Conservation (phyloP, 1,140 invertebrate species). For the Samia ricini region DNA sequence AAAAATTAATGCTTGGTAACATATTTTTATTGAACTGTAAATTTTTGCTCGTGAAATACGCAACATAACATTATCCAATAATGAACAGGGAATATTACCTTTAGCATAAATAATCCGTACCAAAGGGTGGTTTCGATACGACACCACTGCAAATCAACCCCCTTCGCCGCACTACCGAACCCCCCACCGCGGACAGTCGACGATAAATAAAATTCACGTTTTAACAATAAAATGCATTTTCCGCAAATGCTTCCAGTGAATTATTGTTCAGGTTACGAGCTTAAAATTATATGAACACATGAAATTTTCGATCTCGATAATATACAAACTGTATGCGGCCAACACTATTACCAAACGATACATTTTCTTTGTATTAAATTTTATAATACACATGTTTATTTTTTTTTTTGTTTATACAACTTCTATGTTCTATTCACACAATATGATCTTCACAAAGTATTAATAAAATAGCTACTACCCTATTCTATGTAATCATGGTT, state of each 20-base stretch:
- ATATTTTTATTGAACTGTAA: constrained; percentile 70
- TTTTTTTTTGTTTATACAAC: background rate
- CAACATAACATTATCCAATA: constrained; percentile 75
- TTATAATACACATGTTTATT: background rate
- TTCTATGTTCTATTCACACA: background rate
- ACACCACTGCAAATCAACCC: constrained; percentile 72
- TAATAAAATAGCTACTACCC: background rate
- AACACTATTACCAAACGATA: constrained; percentile 55
- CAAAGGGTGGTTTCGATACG: constrained; percentile 73
- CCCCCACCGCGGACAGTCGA: constrained; percentile 67
- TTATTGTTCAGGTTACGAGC: constrained; percentile 74
- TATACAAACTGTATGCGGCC: constrained; percentile 49
- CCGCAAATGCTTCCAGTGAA: constrained; percentile 76
- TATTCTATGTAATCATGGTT: constrained; percentile 14
- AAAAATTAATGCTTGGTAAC: constrained; percentile 15
- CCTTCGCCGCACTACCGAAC: constrained; percentile 34
- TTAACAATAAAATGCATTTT: constrained; percentile 78
- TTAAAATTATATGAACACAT: constrained; percentile 77
- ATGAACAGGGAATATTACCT: constrained; percentile 75
- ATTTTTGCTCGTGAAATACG: constrained; percentile 51
- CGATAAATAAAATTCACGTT: constrained; percentile 78
- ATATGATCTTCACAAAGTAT: background rate
- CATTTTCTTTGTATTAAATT: constrained; percentile 5
- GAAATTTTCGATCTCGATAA: constrained; percentile 76
- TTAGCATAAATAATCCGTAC: constrained; percentile 76